phyloP scores from a whole-genome alignment of 2,888 invertebrate genomes.

The Pollenia angustigena region DNA sequence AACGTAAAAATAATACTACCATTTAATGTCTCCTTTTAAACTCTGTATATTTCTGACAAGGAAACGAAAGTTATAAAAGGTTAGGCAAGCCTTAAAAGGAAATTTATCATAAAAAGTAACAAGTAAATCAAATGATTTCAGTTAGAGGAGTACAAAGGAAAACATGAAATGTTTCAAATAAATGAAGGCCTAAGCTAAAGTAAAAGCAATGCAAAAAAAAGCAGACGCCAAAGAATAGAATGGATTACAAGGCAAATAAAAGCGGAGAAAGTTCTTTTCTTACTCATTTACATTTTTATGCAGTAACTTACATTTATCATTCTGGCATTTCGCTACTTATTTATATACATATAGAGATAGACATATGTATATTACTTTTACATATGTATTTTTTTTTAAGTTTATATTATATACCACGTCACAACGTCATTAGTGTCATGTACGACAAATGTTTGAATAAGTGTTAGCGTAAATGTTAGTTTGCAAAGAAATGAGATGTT shows the following conservation, averaged over 20 bases:
- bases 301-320: no score
- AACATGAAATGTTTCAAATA: background rate
- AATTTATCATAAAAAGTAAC: constrained; percentile 17
- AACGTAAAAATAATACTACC: no score
- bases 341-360: no score
- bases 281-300: no score
- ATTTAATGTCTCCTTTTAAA: no score
- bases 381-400: no score
- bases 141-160: background rate
- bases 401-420: background rate
- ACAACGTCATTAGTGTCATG: background rate
- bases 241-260: no score
- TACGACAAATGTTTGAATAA: background rate
- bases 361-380: no score
- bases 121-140: background rate
- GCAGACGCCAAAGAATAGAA: background rate
- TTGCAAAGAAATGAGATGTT: no score
- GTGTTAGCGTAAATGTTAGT: background rate
- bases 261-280: no score
- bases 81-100: background rate
- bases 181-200: background rate
- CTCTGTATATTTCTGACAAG: background rate
- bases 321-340: no score
- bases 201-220: background rate
- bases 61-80: background rate